Percentiles rank a stretch among this genome's conserved stretches.
Evolutionary conservation across 2,113 vertebrate genomes (phyloP).

Genomic region (Eulacestoma nigropectus): DNA sequence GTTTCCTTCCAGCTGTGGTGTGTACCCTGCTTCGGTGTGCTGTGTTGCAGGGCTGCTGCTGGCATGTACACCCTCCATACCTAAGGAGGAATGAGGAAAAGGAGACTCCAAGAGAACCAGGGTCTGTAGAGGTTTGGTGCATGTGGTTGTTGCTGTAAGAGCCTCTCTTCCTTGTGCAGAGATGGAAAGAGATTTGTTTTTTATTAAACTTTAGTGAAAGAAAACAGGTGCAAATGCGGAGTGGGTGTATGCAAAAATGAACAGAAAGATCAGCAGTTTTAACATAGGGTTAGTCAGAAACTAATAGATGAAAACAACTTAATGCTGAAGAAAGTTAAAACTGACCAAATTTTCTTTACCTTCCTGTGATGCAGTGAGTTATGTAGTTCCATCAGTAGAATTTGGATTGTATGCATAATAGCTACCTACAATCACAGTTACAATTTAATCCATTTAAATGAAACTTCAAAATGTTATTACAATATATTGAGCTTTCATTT

Average conservation of each 20-base stretch:
- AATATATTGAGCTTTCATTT: neutral
- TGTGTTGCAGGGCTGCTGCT: neutral
- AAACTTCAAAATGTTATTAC: neutral
- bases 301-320: neutral
- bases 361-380: neutral
- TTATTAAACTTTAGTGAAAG: neutral
- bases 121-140: neutral
- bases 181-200: neutral
- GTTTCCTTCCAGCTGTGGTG: too few relatives aligned
- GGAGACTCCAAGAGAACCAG: neutral
- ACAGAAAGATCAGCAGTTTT: neutral
- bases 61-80: rapidly evolving
- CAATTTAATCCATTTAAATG: neutral
- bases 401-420: neutral
- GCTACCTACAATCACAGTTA: neutral
- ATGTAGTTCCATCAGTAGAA: neutral
- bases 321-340: neutral
- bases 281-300: neutral
- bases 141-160: neutral
- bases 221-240: neutral
- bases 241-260: neutral
- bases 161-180: neutral
- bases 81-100: neutral
- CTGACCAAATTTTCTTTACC: neutral
- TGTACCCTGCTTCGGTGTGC: neutral